Percentiles rank a stretch among this genome's conserved stretches.
phyloP scores from a whole-genome alignment of 2,888 invertebrate species.

The Zelleria hepariella region DNA sequence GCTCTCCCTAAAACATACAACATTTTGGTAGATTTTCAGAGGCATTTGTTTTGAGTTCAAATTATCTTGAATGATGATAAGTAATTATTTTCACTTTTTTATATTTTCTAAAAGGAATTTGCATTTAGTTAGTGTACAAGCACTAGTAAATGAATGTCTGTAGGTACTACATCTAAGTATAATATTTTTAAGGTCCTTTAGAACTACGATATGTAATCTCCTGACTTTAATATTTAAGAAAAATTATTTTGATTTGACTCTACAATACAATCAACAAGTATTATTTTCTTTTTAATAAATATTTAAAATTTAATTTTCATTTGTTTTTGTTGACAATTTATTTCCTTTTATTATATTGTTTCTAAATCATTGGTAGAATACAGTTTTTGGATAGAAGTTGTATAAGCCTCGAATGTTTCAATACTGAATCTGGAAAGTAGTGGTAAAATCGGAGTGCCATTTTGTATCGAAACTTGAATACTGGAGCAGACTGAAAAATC shows the following conservation, averaged over 20 bases:
- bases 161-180: constrained; percentile 1
- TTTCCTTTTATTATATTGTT: constrained; percentile 33
- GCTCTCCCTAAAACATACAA: constrained; percentile 55
- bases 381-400: neutral
- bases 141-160: constrained; percentile 1
- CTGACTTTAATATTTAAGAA: constrained; percentile 49
- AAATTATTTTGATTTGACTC: constrained; percentile 46
- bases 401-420: neutral
- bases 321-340: constrained; percentile 13
- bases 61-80: constrained; percentile 18
- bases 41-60: constrained; percentile 53
- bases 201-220: constrained; percentile 52
- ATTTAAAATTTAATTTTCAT: constrained; percentile 38
- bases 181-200: constrained; percentile 4
- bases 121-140: neutral
- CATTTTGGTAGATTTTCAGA: constrained; percentile 65
- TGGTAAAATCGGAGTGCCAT: constrained; percentile 28
- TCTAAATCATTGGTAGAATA: constrained; percentile 4
- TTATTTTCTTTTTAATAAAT: constrained; percentile 58
- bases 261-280: constrained; percentile 39
- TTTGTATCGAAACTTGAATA: constrained; percentile 24
- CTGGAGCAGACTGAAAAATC: constrained; percentile 28
- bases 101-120: neutral
- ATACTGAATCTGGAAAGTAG: neutral
- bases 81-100: neutral